These are phyloP conservation scores for Drosophila multiciliata DNA, from an alignment of 2,888 invertebrate genomes.

Conservation along the genomic window DNA sequence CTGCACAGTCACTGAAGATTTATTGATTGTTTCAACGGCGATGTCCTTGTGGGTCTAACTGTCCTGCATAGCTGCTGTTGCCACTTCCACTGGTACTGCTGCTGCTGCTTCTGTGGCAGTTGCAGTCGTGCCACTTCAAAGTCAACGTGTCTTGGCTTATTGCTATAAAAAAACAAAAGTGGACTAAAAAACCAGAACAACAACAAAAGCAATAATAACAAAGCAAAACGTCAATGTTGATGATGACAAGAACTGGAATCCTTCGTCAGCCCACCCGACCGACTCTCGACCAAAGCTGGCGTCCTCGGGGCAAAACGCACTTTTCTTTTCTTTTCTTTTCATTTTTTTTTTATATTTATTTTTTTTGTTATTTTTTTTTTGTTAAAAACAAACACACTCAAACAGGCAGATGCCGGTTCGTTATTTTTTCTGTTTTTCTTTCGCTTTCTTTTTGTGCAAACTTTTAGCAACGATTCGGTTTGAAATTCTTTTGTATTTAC, in stretches of 20 bases:
- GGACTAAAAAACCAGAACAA: constrained; percentile 29
- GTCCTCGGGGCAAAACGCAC: constrained; percentile 55
- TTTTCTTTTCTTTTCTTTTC: constrained; percentile 47
- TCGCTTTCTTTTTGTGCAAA: constrained; percentile 37
- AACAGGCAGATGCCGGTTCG: constrained; percentile 19
- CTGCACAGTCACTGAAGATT: constrained; percentile 71
- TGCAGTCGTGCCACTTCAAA: constrained; percentile 26
- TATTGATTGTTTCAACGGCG: constrained; percentile 71
- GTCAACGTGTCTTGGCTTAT: constrained; percentile 50
- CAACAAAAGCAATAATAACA: constrained; percentile 30
- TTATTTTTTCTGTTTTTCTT: constrained; percentile 33
- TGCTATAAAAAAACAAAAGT: constrained; percentile 43
- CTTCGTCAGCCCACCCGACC: constrained; percentile 6
- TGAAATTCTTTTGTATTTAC: constrained; percentile 76
- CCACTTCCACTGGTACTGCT: not conserved
- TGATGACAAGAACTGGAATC: constrained; percentile 61
- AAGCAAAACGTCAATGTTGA: constrained; percentile 58
- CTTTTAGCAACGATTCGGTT: constrained; percentile 69
- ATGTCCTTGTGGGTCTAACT: constrained; percentile 39
- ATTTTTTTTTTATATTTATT: constrained; percentile 28
- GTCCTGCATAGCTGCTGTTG: constrained; percentile 13
- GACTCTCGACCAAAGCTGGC: constrained; percentile 33
- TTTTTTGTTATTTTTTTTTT: constrained; percentile 32
- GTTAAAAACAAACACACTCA: constrained; percentile 9
- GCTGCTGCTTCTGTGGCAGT: constrained; percentile 15